These are phyloP conservation scores for Drosophila quadrilineata DNA, from an alignment of 1,140 invertebrate genomes.

Conservation along the genomic window DNA sequence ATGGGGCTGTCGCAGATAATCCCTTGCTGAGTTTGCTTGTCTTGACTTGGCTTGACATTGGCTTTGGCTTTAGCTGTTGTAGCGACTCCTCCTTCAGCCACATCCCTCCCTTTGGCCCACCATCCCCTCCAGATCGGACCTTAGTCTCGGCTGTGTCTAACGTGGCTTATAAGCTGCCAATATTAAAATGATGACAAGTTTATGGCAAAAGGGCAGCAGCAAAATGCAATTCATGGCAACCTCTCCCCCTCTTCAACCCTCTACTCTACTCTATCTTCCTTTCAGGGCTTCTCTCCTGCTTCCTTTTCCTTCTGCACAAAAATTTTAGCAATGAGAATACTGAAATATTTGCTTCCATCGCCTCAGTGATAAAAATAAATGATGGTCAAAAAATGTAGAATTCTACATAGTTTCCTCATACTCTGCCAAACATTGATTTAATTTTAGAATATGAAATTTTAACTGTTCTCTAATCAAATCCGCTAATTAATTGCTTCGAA, in stretches of 20 bases:
- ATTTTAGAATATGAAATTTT: no score
- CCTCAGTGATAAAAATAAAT: conserved; percentile 22
- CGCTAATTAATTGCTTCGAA: no score
- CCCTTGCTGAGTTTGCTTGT: conserved; percentile 75
- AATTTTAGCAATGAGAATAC: conserved; percentile 53
- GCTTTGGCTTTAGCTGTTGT: conserved; percentile 54
- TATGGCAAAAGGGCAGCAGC: conserved; percentile 56
- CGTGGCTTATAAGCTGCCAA: conserved; percentile 78
- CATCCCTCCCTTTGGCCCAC: neutral
- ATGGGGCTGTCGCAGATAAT: conserved; percentile 72
- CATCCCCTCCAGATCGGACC: neutral
- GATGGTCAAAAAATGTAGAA: conserved; percentile 3
- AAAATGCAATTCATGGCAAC: conserved; percentile 73
- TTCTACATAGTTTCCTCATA: neutral
- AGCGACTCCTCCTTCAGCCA: neutral
- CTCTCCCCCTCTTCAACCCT: conserved; percentile 9
- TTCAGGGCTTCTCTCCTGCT: neutral
- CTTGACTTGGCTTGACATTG: conserved; percentile 77
- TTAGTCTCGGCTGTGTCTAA: conserved; percentile 44
- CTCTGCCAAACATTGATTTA: no score
- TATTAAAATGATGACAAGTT: conserved; percentile 80
- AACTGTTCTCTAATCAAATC: no score
- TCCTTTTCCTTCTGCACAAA: neutral
- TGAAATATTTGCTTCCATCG: conserved; percentile 43
- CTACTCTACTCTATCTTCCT: conserved; percentile 1